These are phyloP conservation scores for Oscheius sp. DNA, from an alignment of 2,888 invertebrate species.

Conservation along the genomic window DNA sequence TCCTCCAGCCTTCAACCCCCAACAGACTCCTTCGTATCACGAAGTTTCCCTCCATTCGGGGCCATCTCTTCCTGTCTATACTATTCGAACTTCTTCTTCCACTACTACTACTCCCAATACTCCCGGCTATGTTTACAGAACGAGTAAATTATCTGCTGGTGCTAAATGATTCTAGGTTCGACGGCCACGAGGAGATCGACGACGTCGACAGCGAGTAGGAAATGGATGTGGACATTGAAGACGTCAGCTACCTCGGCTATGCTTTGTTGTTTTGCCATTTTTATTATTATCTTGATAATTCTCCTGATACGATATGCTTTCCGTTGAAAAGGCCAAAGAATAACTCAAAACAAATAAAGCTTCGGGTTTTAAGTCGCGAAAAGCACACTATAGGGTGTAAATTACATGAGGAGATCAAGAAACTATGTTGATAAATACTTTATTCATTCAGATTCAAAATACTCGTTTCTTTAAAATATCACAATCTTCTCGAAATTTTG, in stretches of 20 bases:
- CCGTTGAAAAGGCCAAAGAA: not conserved
- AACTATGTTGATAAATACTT: too few species aligned
- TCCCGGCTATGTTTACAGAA: not conserved
- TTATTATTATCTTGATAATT: conserved; percentile 10
- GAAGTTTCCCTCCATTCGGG: not conserved
- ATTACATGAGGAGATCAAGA: too few species aligned
- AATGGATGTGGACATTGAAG: conserved; percentile 8
- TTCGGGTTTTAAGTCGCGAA: too few species aligned
- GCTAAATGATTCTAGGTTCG: too few species aligned
- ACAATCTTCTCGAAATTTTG: too few species aligned
- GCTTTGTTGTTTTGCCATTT: not conserved
- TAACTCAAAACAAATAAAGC: too few species aligned
- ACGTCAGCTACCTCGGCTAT: conserved; percentile 13
- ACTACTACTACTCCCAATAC: not conserved
- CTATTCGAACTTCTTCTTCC: not conserved
- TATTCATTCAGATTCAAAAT: too few species aligned
- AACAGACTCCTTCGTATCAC: not conserved
- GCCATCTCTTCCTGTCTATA: not conserved
- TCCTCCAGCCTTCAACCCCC: not conserved
- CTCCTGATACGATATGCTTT: conserved; percentile 12
- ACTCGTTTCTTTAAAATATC: too few species aligned
- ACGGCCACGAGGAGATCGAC: not conserved
- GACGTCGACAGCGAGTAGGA: not conserved
- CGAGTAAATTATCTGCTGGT: too few species aligned
- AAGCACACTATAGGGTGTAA: too few species aligned